A percentile compares a stretch with the other conserved stretches of the same genome.
These are phyloP conservation scores for Spialia ferax DNA, from an alignment of 2,888 invertebrate species.

Conservation along the genomic window DNA sequence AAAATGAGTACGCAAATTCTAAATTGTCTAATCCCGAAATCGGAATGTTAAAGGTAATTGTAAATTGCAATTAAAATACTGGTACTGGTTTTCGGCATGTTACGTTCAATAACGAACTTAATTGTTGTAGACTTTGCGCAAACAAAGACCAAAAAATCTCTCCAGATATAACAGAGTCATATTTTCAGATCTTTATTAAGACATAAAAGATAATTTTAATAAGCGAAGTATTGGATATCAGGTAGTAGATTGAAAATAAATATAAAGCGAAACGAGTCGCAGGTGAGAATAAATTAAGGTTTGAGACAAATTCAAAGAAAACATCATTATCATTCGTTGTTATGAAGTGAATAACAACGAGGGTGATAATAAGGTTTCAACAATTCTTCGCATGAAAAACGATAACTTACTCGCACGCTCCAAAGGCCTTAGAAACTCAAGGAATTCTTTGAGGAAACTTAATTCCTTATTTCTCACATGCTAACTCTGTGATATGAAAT, in stretches of 20 bases:
- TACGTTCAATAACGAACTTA: too few species aligned
- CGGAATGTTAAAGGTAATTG: too few species aligned
- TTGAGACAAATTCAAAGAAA: conserved; percentile 25
- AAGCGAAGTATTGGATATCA: neutral
- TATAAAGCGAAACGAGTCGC: conserved; percentile 8
- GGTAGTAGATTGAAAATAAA: neutral
- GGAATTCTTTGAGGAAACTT: conserved; percentile 24
- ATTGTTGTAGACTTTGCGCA: too few species aligned
- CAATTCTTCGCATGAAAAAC: conserved; percentile 36
- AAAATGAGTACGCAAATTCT: too few species aligned
- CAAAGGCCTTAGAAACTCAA: conserved; percentile 24
- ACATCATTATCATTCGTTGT: conserved; percentile 27
- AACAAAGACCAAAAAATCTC: too few species aligned
- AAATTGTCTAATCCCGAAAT: too few species aligned
- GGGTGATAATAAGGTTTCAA: conserved; percentile 27
- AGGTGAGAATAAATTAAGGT: conserved; percentile 9
- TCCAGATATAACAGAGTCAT: too few species aligned
- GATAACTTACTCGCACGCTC: conserved; percentile 29
- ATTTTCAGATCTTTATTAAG: too few species aligned
- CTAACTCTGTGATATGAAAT: conserved; percentile 32
- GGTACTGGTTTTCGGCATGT: too few species aligned
- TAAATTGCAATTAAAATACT: too few species aligned
- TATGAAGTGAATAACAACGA: conserved; percentile 37
- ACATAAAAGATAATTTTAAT: neutral
- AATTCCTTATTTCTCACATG: conserved; percentile 26